phyloP scores from a whole-genome alignment of 1,140 invertebrate species.

The Trinorchestia longiramus region DNA sequence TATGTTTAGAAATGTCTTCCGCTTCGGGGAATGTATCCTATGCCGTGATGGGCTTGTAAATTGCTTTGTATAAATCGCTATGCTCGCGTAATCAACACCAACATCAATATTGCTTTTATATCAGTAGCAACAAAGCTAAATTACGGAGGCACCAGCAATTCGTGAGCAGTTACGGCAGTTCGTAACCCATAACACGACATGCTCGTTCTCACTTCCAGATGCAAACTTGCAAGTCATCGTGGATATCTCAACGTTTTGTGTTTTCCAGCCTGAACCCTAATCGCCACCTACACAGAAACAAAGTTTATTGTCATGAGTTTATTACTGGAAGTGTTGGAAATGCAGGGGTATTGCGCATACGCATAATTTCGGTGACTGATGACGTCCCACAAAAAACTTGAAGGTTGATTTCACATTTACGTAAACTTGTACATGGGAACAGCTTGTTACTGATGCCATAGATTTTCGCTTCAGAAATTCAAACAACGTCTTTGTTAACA shows the following conservation, averaged over 20 bases:
- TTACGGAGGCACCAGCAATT: not conserved
- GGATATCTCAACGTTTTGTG: not conserved
- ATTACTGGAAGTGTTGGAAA: constrained; percentile 23
- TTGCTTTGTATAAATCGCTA: constrained; percentile 23
- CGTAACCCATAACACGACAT: not conserved
- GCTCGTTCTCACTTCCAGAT: not conserved
- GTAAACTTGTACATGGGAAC: not conserved
- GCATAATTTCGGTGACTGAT: constrained; percentile 38
- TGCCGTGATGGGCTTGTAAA: not conserved
- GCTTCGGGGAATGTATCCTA: not conserved
- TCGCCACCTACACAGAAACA: constrained; percentile 1
- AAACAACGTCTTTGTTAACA: too few relatives aligned
- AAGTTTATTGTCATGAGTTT: constrained; percentile 49
- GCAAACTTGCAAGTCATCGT: not conserved
- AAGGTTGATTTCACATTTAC: not conserved
- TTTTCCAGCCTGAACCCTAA: not conserved
- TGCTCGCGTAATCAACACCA: constrained; percentile 28
- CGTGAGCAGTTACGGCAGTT: constrained; percentile 22
- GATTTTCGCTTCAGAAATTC: not conserved
- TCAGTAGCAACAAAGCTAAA: constrained; percentile 3
- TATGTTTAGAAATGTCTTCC: not conserved
- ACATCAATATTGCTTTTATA: constrained; percentile 43
- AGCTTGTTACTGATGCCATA: not conserved
- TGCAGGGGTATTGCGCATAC: not conserved
- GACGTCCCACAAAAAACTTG: not conserved